phyloP scores from a whole-genome alignment of 1,140 invertebrate genomes.

The Nebria ingens region DNA sequence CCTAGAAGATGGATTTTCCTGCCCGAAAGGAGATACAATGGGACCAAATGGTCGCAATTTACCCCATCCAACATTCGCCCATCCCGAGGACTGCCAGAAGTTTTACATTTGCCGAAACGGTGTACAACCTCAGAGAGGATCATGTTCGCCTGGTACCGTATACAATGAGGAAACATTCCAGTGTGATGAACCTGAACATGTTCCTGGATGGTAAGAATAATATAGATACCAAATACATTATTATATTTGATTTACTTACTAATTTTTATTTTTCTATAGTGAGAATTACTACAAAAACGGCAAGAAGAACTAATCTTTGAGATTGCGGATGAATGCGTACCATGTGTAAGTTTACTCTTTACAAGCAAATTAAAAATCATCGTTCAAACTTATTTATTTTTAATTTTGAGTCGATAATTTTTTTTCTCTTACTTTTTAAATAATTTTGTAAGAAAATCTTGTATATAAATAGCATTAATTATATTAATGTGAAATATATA shows the following conservation, averaged over 20 bases:
- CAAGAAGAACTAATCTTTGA: background rate
- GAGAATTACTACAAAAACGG: constrained; percentile 2
- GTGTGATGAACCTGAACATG: constrained; percentile 70
- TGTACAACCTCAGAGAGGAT: constrained; percentile 61
- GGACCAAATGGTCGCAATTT: constrained; percentile 57
- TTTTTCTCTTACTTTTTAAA: too few relatives aligned
- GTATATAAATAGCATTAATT: too few relatives aligned
- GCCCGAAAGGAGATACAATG: constrained; percentile 57
- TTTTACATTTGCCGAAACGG: constrained; percentile 79
- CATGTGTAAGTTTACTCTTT: too few relatives aligned
- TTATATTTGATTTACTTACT: background rate
- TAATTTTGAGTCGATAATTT: too few relatives aligned
- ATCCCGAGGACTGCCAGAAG: constrained; percentile 72
- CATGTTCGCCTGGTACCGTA: constrained; percentile 62
- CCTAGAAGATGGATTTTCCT: constrained; percentile 65
- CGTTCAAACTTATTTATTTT: too few relatives aligned
- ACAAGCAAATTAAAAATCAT: too few relatives aligned
- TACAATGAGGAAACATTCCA: constrained; percentile 73
- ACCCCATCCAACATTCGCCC: constrained; percentile 70
- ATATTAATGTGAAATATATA: too few relatives aligned
- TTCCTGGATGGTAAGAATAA: constrained; percentile 64
- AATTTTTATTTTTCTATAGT: constrained; percentile 7
- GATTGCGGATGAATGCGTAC: too few relatives aligned
- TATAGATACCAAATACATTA: constrained; percentile 3
- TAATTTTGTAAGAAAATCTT: too few relatives aligned